A percentile compares a stretch with the other conserved stretches of the same genome.
phyloP scores from a whole-genome alignment of 2,888 invertebrate genomes.

The Drosophila anomelani region DNA sequence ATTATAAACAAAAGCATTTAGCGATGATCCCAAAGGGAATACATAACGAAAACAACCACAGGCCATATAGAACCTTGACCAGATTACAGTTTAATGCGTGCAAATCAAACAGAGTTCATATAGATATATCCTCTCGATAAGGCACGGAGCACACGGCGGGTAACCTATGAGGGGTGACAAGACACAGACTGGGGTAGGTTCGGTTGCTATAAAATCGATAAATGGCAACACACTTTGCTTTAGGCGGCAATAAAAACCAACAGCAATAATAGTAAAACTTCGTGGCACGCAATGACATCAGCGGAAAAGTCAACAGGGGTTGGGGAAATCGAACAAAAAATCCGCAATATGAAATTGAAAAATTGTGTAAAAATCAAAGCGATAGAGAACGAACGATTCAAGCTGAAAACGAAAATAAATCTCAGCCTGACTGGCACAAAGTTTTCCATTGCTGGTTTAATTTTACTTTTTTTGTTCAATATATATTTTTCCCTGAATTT shows the following conservation, averaged over 20 bases:
- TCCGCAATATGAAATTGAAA: conserved; percentile 31
- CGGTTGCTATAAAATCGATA: conserved; percentile 69
- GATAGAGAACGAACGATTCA: conserved; percentile 10
- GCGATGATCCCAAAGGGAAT: conserved; percentile 14
- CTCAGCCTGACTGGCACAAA: conserved; percentile 43
- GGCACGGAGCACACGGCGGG: conserved; percentile 2
- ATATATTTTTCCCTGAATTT: conserved; percentile 4
- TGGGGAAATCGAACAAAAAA: conserved; percentile 6
- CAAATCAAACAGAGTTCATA: conserved; percentile 68
- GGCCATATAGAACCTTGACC: conserved; percentile 71
- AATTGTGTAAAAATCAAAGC: conserved; percentile 33
- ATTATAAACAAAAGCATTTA: conserved; percentile 29
- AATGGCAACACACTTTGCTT: conserved; percentile 69
- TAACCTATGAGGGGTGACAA: not conserved
- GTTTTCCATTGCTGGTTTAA: conserved; percentile 11
- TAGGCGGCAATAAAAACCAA: conserved; percentile 64
- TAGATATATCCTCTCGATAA: conserved; percentile 55
- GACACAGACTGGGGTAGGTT: conserved; percentile 34
- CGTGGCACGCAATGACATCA: conserved; percentile 67
- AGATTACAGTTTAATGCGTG: conserved; percentile 72
- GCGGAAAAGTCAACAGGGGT: conserved; percentile 49
- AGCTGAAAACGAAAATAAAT: conserved; percentile 13
- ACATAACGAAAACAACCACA: conserved; percentile 29
- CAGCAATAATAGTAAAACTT: conserved; percentile 70
- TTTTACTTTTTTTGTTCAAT: not conserved